Evolutionary conservation across 1,140 invertebrate genomes (phyloP).

Genomic region (Penaeus japonicus): DNA sequence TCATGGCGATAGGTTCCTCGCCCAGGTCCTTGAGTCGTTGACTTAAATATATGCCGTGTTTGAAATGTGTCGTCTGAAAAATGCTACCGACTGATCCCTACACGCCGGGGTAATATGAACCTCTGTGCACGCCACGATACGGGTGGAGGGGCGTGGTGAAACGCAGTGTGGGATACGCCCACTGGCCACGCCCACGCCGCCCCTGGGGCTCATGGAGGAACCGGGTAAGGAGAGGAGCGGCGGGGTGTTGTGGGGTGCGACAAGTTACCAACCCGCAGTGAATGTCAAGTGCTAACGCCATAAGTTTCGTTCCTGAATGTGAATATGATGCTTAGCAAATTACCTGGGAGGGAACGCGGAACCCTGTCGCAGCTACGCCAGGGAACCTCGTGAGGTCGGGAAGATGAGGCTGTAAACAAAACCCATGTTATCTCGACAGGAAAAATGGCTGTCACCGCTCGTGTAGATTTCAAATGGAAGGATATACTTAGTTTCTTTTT

Average conservation of each 20-base stretch:
- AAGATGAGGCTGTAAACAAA: too few relatives aligned
- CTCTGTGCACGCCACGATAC: neutral
- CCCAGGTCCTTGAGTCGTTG: neutral
- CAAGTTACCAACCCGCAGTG: neutral
- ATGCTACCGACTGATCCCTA: conserved; percentile 2
- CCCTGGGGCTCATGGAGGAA: neutral
- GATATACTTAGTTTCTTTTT: too few relatives aligned
- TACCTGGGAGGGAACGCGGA: neutral
- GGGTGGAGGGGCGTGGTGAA: neutral
- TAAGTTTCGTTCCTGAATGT: neutral
- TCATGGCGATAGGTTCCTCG: neutral
- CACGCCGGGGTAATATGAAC: neutral
- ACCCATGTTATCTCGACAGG: too few relatives aligned
- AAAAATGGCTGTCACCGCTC: too few relatives aligned
- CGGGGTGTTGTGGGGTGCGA: neutral
- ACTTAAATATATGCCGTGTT: neutral
- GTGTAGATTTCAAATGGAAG: too few relatives aligned
- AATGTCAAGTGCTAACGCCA: neutral
- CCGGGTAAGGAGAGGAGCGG: neutral
- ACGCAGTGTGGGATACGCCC: neutral
- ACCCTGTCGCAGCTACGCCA: too few relatives aligned
- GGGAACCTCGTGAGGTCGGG: too few relatives aligned
- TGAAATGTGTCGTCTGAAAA: conserved; percentile 34
- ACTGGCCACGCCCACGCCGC: neutral
- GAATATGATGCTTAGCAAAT: conserved; percentile 6